Conservation (phyloP, 2,888 invertebrate genomes). For the Gastracanthus pulcherrimus region DNA sequence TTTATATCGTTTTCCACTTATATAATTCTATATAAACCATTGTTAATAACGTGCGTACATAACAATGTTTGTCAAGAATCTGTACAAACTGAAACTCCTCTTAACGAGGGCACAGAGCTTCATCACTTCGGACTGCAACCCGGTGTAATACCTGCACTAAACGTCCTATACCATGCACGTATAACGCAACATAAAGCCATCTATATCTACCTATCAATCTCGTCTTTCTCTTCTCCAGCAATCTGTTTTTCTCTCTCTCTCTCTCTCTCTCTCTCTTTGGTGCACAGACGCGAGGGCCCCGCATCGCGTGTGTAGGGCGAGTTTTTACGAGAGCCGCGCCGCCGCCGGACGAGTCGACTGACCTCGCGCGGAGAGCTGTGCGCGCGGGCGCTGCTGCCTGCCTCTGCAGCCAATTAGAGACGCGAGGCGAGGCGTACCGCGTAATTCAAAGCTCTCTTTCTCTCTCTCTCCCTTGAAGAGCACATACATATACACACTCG, state of each 20-base stretch:
- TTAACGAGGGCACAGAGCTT: too few species aligned
- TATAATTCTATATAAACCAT: too few species aligned
- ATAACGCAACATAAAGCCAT: too few species aligned
- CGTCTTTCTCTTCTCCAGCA: background rate
- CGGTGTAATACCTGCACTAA: too few species aligned
- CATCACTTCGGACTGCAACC: too few species aligned
- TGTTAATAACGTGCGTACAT: too few species aligned
- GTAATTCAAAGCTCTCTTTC: conserved; percentile 37
- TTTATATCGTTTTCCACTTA: too few species aligned
- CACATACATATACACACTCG: background rate
- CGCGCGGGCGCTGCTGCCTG: background rate
- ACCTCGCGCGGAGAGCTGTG: conserved; percentile 17
- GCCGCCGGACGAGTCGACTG: conserved; percentile 39
- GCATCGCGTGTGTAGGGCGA: conserved; percentile 33
- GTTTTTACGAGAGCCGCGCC: conserved; percentile 37
- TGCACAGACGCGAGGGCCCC: background rate
- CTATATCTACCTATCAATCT: too few species aligned
- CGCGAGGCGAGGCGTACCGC: conserved; percentile 26
- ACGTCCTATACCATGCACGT: too few species aligned
- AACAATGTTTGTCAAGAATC: too few species aligned
- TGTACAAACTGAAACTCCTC: too few species aligned
- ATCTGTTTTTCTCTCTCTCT: background rate
- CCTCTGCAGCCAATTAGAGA: conserved; percentile 53
- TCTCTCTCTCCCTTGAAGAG: background rate
- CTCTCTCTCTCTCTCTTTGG: background rate